These are phyloP conservation scores for Gallinago nigripennis DNA, from an alignment of 2,797 vertebrate species.

Conservation along the genomic window DNA sequence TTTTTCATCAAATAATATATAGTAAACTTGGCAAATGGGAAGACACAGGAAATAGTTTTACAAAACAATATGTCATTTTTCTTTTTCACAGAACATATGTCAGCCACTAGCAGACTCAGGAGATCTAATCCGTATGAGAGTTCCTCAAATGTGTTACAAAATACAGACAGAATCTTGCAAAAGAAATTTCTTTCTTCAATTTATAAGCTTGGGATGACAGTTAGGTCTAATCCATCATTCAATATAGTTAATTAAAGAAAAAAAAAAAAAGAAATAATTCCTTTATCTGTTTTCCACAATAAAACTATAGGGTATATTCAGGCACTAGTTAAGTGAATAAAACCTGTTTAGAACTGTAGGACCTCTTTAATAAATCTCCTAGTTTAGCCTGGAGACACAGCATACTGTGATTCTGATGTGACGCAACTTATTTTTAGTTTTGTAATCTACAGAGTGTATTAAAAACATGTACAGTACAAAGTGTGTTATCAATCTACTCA, in stretches of 20 bases:
- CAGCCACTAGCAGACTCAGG: constrained; percentile 8
- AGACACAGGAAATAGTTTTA: constrained; percentile 19
- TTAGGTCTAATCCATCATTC: neutral
- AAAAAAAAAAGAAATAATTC: neutral
- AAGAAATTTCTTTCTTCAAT: neutral
- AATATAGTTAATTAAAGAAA: neutral
- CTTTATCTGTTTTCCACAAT: neutral
- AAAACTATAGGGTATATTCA: neutral
- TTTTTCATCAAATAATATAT: neutral
- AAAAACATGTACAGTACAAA: neutral
- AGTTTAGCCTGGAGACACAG: neutral
- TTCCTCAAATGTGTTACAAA: constrained; percentile 11
- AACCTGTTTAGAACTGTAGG: neutral
- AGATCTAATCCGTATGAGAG: constrained; percentile 47
- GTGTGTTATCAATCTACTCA: neutral
- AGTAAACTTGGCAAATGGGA: constrained; percentile 23
- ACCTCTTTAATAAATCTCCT: neutral
- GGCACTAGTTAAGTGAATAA: neutral
- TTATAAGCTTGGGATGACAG: neutral
- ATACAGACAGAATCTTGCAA: neutral
- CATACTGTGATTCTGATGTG: neutral
- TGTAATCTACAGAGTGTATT: neutral
- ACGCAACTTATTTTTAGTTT: neutral
- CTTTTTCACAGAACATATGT: constrained; percentile 36
- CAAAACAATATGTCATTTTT: constrained; percentile 29